Evolutionary conservation across 2,113 vertebrate genomes (phyloP).

Genomic region (Chamaetylas fuelleborni): DNA sequence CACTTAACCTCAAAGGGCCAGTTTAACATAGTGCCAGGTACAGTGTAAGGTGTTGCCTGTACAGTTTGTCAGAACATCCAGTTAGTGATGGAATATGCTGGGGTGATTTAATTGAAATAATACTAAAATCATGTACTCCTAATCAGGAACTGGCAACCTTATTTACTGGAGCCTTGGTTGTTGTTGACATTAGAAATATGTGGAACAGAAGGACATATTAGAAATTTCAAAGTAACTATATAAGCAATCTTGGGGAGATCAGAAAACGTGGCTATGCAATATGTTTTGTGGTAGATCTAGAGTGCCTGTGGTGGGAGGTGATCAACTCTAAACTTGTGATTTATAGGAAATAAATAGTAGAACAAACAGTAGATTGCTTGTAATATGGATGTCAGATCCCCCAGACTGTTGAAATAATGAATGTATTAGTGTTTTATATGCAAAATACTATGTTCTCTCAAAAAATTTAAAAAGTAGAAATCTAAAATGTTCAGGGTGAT

Average conservation of each 20-base stretch:
- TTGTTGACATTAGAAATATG: background rate
- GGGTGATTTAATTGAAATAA: background rate
- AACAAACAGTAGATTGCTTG: background rate
- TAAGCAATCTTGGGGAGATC: too few relatives aligned
- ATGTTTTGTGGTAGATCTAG: background rate
- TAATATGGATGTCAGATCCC: background rate
- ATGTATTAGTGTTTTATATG: background rate
- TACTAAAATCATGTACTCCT: rapidly evolving
- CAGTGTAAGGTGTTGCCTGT: background rate
- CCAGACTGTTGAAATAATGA: background rate
- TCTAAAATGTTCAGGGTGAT: background rate
- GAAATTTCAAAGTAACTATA: background rate
- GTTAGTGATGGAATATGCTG: background rate
- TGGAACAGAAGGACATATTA: background rate
- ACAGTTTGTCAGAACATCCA: background rate
- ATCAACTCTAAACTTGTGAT: background rate
- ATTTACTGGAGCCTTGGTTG: background rate
- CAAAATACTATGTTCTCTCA: background rate
- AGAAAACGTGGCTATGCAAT: background rate
- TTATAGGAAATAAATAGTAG: background rate
- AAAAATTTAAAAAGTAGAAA: background rate
- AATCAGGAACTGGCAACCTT: background rate
- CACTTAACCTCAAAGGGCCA: background rate
- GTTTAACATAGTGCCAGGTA: background rate
- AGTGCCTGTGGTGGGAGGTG: background rate